These are phyloP conservation scores for Acrocephalus kingi DNA, from an alignment of 2,113 vertebrate species.

Conservation along the genomic window DNA sequence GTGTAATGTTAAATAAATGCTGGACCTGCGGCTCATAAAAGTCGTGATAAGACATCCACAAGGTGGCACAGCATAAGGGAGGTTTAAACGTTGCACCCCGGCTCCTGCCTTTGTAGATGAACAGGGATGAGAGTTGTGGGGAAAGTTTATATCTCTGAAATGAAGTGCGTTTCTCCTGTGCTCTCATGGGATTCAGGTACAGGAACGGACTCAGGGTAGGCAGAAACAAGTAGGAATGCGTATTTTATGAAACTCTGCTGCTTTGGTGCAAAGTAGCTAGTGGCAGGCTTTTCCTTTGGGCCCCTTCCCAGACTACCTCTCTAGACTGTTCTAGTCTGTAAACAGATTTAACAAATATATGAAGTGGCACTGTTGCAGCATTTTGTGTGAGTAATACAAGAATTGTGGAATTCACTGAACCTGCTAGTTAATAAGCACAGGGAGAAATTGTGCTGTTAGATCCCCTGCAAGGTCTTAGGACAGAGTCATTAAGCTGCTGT, in stretches of 20 bases:
- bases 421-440: not conserved
- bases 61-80: conserved; percentile 26
- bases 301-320: not conserved
- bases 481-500: not conserved
- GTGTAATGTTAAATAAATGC: not conserved
- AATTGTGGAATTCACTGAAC: not conserved
- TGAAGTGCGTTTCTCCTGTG: not conserved
- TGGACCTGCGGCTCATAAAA: not conserved
- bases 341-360: not conserved
- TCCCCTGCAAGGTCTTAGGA: not conserved
- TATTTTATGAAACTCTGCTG: not conserved
- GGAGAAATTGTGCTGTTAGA: not conserved
- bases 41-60: not conserved
- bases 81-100: not conserved
- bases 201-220: not conserved
- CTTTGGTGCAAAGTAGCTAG: not conserved
- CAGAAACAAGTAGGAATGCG: not conserved
- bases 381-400: not conserved
- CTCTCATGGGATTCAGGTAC: not conserved
- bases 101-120: not conserved
- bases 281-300: not conserved
- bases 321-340: not conserved
- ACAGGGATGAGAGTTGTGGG: not conserved
- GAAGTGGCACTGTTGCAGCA: not conserved
- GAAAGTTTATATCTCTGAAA: not conserved